Evolutionary conservation across 2,113 vertebrate genomes (phyloP).

Genomic region (Synodontis membranacea): DNA sequence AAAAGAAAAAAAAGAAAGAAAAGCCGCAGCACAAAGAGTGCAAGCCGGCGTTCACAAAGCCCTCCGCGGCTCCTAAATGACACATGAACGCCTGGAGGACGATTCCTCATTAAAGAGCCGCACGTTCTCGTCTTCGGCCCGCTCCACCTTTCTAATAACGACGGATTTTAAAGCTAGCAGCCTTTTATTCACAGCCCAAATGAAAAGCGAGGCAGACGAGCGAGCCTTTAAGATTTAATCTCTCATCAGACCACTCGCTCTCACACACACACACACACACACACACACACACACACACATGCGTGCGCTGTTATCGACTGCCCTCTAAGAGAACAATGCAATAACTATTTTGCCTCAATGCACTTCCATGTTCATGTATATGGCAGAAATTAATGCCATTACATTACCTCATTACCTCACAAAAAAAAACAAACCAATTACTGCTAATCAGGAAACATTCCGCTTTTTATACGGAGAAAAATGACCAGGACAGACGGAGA

Average conservation of each 20-base stretch:
- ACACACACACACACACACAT: slow-evolving; percentile 44
- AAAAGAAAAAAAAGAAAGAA: background rate
- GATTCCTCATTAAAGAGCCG: slow-evolving; percentile 66
- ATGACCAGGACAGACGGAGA: background rate
- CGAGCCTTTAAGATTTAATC: slow-evolving; percentile 55
- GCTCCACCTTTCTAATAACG: slow-evolving; percentile 47
- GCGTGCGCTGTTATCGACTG: slow-evolving; percentile 25
- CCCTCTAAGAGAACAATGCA: slow-evolving; percentile 29
- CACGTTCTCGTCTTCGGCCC: slow-evolving; percentile 52
- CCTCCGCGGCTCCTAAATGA: slow-evolving; percentile 63
- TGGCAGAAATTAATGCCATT: slow-evolving; percentile 48
- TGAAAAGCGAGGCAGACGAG: slow-evolving; percentile 54
- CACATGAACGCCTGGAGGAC: slow-evolving; percentile 70
- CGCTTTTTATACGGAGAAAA: slow-evolving; percentile 28
- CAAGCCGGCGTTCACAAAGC: slow-evolving; percentile 41
- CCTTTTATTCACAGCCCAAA: slow-evolving; percentile 49
- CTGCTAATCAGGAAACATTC: slow-evolving; percentile 43
- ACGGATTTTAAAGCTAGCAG: slow-evolving; percentile 45
- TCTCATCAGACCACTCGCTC: slow-evolving; percentile 43
- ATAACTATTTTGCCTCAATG: slow-evolving; percentile 26
- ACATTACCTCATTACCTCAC: slow-evolving; percentile 12
- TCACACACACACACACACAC: slow-evolving; percentile 33
- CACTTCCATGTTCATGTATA: slow-evolving; percentile 30
- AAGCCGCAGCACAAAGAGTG: slow-evolving; percentile 38
- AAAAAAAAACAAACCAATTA: slow-evolving; percentile 37